Base-by-base conservation (phyloP, 2,113 vertebrate species). In the Taurulus bubalis region DNA sequence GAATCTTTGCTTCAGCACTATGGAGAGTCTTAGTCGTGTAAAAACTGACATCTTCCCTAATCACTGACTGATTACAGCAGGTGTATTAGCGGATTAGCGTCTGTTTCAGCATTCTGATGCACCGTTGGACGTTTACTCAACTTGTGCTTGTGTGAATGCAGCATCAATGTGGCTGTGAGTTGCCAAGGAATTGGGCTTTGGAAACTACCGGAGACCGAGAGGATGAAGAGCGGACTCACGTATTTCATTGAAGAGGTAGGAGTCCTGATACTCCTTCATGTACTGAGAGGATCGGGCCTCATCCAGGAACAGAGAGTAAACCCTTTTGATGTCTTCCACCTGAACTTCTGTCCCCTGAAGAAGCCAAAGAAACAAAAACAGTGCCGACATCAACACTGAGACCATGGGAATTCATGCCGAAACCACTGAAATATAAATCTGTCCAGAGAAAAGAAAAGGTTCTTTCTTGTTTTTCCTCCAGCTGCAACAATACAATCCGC, bases 181-280 rank as follows among this genome's bases (percentile, higher is more conserved):
- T 58, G 30, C 36, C 8, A 22, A 24, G 6, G 6, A 2, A 51
- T 11, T 8, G 14, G 22, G n/a, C 4, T 45, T 9, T 34, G 45
- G 45, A 49, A 49, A 18, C n/a, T 9, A 58, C 3, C 30, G 30
- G 30, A 32, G 30, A 32, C 42, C 36, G 10, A 68, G 8, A 42
- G n/a, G 11, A 64, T 8, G 5, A 55, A 32, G 2, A 34, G 8
- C 3, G 26, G 67, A 95, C 97, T 96, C 84, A 98, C 97, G 95
- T 83, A 96, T 94, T 93, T 98, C 97, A 0, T 98, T 97, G 83
- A 98, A 98, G 88, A 98, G 96, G 93, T 96, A 97, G 83, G 97
- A 96, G 2, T 98, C 97, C 89, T 98, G 97, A 84, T 97, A 97
- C 56, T 98, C 96, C 87, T 97, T 98, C 97, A 98, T 97, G 92